Evolutionary conservation across 1,140 invertebrate species (phyloP), one percentile per base, ranked within the genome.

Genomic region (Sesamia nonagrioides): DNA sequence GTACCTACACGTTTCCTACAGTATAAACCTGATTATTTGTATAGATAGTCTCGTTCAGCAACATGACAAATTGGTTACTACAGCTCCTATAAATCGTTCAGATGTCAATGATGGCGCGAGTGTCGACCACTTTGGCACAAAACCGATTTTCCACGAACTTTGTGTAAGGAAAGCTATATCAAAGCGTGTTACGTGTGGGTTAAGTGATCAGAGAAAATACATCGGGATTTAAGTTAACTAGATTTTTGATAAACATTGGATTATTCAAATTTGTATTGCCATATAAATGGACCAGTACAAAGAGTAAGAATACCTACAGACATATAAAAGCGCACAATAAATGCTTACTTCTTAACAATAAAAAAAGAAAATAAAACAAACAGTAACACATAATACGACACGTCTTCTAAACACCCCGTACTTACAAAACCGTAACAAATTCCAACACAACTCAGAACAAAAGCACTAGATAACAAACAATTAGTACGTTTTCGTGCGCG

Each of bases 381-480:
- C 6, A 60, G 5, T 1, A 21, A 0, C 40, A 42, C 17, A 13
- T 8, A 17, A 66, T 40, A 37, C n/a, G 6, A 66, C 6, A 45
- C 33, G 40, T 17, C 37, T 66, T 66, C n/a, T 13, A 6, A 42
- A 45, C 35, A 8, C 18, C 35, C 8, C 2, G 18, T 71, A n/a
- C 48, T 71, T 52, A 13, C 52, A 40, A 73, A 73, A 8, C 40
- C 35, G 18, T n/a, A 13, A 56, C 21, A 73, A 75, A 48, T 81
- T 84, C 72, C 11, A 54, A 69, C 76, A 80, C 58, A 76, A 37
- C n/a, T 21, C 42, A 13, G 73, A 87, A 88, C 86, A 88, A 75
- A 87, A 83, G 66, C 72, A 72, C 61, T 75, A 84, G 86, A 85
- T 83, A 86, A 76, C 82, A 82, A 82, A 85, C 87, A 83, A 85